Conservation (phyloP, 1,140 invertebrate species). For the Saccostrea echinata region DNA sequence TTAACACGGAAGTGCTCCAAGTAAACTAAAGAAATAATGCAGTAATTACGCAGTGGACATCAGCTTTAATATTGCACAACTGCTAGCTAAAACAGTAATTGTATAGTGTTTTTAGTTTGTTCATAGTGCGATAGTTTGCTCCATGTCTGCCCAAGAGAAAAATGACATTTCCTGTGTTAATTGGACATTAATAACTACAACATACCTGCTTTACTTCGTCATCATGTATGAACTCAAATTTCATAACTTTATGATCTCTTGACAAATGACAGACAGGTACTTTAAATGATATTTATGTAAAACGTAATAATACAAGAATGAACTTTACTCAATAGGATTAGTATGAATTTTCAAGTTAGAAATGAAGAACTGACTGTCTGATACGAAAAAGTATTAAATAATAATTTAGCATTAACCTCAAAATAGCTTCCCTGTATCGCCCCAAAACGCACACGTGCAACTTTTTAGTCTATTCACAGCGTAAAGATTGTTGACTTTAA, state of each 20-base stretch:
- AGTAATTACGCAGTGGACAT: neutral
- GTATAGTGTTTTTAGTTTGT: neutral
- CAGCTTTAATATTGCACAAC: neutral
- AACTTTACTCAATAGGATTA: too few species aligned
- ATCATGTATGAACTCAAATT: neutral
- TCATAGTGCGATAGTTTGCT: neutral
- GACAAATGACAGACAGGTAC: neutral
- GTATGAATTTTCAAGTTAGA: too few species aligned
- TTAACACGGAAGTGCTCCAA: constrained; percentile 2
- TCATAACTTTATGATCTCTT: neutral
- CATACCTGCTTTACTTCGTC: neutral
- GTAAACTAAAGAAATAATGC: neutral
- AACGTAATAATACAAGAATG: too few species aligned
- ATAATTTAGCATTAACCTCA: too few species aligned
- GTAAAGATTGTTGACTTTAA: too few species aligned
- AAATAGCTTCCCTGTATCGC: too few species aligned
- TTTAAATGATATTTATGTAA: neutral
- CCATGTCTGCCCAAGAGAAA: neutral
- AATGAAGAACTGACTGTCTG: too few species aligned
- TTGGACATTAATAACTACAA: neutral
- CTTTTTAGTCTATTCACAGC: too few species aligned
- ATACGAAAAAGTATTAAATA: too few species aligned
- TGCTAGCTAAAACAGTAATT: too few species aligned
- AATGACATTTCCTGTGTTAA: constrained; percentile 21
- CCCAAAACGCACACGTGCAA: too few species aligned